Base-by-base conservation (phyloP, 2,113 vertebrate species). In the Erythrocercus mccallii region DNA sequence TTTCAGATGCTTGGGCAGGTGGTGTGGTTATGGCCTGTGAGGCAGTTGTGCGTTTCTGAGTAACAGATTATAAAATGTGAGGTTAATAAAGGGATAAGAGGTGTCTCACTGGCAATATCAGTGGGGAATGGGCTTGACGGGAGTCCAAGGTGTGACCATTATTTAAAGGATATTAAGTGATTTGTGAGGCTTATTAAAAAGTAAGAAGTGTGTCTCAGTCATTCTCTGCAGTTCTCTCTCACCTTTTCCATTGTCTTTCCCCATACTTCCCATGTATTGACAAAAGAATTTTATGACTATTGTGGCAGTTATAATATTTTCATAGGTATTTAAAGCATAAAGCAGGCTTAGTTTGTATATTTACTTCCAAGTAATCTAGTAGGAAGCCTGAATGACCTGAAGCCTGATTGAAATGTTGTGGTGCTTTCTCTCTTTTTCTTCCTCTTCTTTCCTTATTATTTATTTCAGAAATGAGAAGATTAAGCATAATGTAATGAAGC, bases 21-120 rank as follows among this genome's bases (percentile, higher is more conserved):
- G 97, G 18, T 95, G 93, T 22, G 82, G 86, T 70, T 96, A 94
- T 31, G 73, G 93, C 87, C 94, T 97, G 96, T 35, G 37, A 61
- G 95, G 80, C 96, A 97, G 91, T 97, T 96, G 96, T 96, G 81
- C n/a, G 35, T 81, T 95, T 93, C 77, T 82, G 89, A 79, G 91
- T 95, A 95, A 94, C 96, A 97, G 96, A 90, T 97, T 85, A 31
- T 97, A 97, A 98, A 98, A 91, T 15, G 70, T 84, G 92, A 92
- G 97, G 95, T 97, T 97, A 97, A 97, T 97, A 98, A 97, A 98
- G 69, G 96, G 50, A 81, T 96, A 98, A 96, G 89, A 97, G 90
- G 92, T 97, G 88, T 56, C 6, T 38, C 11, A 1, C 58, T 60
- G 56, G 53, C 71, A 96, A 50, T 92, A 84, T 78, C 80, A 81